Evolutionary conservation across 2,888 invertebrate species (phyloP), one percentile per base, ranked within the genome.

Genomic region (Magallana nippona): DNA sequence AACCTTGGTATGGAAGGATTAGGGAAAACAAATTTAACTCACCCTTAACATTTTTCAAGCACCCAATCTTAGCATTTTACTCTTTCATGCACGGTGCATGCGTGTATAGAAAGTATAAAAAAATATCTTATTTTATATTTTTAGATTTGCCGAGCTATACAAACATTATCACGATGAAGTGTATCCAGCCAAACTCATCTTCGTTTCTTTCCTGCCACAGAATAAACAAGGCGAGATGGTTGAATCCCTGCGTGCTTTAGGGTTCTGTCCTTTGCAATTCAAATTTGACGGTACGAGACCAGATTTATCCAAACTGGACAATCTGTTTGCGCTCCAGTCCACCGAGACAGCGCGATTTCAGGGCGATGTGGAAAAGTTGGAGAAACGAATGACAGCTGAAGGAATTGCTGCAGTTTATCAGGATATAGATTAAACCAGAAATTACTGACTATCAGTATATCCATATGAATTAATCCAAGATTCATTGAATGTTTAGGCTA

Each of bases 201-300:
- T 94, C 87, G 93, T 94, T 11, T 94, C 94, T 10, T 94, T 94
- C 87, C 90, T 94, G 19, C 60, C 86, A 10, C 94, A 94, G 87
- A 91, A 91, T 83, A 82, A 86, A 8, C 56, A 87, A 44, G 94
- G 94, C 8, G 87, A 92, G 55, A 94, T 94, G 94, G 92, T 92
- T 13, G 55, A 44, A 8, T 86, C 87, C 63, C 89, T 93, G 58
- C 82, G 88, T 62, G 78, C 55, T 15, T 83, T 85, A 17, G 91
- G 90, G 0, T 89, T 90, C 82, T 85, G 88, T 80, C 92, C 93
- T 13, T 87, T 93, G 57, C 92, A 93, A 88, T 93, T 93, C 83
- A 90, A 90, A 44, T 90, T 94, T 81, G 91, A 93, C 84, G 82
- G 86, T 17, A 63, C 78, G 15, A 88, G 92, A 22, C 94, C 94